Base-by-base conservation (phyloP, 2,888 invertebrate species). In the Cacoxenus indagator region DNA sequence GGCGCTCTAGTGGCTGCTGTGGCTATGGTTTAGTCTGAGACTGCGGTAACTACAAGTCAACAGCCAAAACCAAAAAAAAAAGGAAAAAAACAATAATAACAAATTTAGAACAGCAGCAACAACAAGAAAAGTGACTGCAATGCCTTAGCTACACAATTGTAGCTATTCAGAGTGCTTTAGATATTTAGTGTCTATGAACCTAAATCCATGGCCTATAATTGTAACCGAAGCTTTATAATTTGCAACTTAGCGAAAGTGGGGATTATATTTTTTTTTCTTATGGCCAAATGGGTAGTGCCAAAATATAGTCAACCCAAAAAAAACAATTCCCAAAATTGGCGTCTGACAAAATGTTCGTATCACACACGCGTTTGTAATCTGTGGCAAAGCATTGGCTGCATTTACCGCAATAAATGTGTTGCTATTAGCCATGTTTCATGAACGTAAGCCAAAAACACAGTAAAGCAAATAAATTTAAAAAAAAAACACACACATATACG, bases 1-100 rank as follows among this genome's bases (percentile, higher is more conserved):
- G 67, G 68, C 73, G 71, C 67, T 73, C 72, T 72, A 72, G 73
- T 73, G 69, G 69, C 73, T 71, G 55, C 68, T 51, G 22, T 19
- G 51, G 22, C 51, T 51, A 22, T 22, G 37, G 37, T 22, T 51
- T n/a, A 11, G 22, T 19, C 51, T 17, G 22, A 17, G 22, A 19
- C 22, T 51, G 51, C 51, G 51, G 24, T 51, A 19, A 22, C 22
- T 51, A 22, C 37, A 37, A 37, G 37, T 22, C 55, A 55, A 27
- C 55, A 55, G 27, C 27, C 11, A 11, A 9, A 24, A 24, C 54
- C 9, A 0, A 24, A 8, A 55, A 14, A 55, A 26, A 24, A 26
- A 26, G 19, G 22, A 51, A 11, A n/a, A 51, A 17, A 51, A 51
- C 19, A 51, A 51, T 22, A 8, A 17, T 19, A 9, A 17, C 8